Percentiles rank a stretch among this genome's conserved stretches.
Conservation (phyloP, 2,113 vertebrate genomes). For the Cyrtonyx montezumae region DNA sequence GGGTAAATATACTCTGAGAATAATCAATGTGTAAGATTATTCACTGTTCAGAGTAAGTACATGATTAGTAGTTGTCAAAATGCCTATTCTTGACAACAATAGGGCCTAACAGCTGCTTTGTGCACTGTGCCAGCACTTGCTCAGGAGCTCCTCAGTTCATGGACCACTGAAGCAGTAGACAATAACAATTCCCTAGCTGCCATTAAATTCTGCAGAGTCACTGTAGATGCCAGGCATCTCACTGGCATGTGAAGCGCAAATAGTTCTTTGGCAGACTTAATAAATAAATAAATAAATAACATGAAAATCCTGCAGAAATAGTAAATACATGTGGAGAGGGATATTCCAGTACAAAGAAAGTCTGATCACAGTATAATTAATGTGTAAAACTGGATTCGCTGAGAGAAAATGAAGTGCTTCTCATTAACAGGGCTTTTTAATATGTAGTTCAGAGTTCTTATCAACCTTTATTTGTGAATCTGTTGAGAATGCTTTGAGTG, state of each 20-base stretch:
- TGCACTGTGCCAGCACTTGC: slow-evolving; percentile 28
- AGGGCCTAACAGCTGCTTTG: slow-evolving; percentile 56
- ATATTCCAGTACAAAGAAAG: neutral
- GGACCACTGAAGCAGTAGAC: slow-evolving; percentile 47
- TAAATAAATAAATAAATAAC: neutral
- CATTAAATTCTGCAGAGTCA: neutral
- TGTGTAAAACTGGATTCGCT: neutral
- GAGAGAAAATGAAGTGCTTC: rapidly evolving
- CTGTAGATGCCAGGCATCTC: slow-evolving; percentile 5
- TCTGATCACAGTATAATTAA: neutral
- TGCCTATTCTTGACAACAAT: slow-evolving; percentile 21
- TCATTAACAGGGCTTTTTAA: neutral
- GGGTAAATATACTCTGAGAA: slow-evolving; percentile 40
- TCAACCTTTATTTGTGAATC: neutral
- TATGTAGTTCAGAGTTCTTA: neutral
- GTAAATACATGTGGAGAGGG: neutral
- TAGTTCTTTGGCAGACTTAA: neutral
- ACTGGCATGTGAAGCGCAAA: neutral
- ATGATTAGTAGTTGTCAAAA: slow-evolving; percentile 66
- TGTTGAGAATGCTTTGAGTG: neutral
- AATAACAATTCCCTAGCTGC: slow-evolving; percentile 25
- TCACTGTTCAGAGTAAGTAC: slow-evolving; percentile 51
- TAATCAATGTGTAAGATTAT: slow-evolving; percentile 49
- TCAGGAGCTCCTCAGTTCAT: slow-evolving; percentile 31
- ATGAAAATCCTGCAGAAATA: neutral